Conservation (phyloP, 2,113 vertebrate species). For the Psilopsiagon aurifrons region DNA sequence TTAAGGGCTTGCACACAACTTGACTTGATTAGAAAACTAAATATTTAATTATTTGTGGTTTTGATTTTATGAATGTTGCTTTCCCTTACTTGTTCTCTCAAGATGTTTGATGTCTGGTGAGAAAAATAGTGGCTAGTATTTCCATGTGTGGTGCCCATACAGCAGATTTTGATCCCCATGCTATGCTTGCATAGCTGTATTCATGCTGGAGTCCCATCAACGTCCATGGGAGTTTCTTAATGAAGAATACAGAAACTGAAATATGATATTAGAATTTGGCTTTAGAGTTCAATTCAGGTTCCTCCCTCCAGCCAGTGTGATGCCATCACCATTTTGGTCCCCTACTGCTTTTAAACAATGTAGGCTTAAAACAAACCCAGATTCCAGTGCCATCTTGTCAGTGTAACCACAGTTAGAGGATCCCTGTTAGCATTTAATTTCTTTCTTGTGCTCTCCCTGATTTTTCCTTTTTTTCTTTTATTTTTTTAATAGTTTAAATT, state of each 20-base stretch:
- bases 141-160: slow-evolving; percentile 35
- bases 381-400: slow-evolving; percentile 50
- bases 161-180: background rate
- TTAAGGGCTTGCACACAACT: slow-evolving; percentile 65
- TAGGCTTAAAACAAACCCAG: slow-evolving; percentile 44
- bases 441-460: background rate
- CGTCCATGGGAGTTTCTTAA: background rate
- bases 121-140: slow-evolving; percentile 30
- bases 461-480: background rate
- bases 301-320: slow-evolving; percentile 31
- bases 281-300: slow-evolving; percentile 46
- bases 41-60: slow-evolving; percentile 72
- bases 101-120: slow-evolving; percentile 48
- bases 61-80: slow-evolving; percentile 64
- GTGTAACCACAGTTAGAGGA: slow-evolving; percentile 14
- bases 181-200: background rate
- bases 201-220: background rate
- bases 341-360: slow-evolving; percentile 59
- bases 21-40: slow-evolving; percentile 73
- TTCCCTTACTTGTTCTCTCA: slow-evolving; percentile 55
- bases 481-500: background rate
- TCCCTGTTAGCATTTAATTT: slow-evolving; percentile 11
- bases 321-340: slow-evolving; percentile 46
- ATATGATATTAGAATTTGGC: slow-evolving; percentile 50
- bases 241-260: slow-evolving; percentile 18